These are phyloP conservation scores for Scomber scombrus DNA, from an alignment of 2,113 vertebrate species.

Conservation along the genomic window DNA sequence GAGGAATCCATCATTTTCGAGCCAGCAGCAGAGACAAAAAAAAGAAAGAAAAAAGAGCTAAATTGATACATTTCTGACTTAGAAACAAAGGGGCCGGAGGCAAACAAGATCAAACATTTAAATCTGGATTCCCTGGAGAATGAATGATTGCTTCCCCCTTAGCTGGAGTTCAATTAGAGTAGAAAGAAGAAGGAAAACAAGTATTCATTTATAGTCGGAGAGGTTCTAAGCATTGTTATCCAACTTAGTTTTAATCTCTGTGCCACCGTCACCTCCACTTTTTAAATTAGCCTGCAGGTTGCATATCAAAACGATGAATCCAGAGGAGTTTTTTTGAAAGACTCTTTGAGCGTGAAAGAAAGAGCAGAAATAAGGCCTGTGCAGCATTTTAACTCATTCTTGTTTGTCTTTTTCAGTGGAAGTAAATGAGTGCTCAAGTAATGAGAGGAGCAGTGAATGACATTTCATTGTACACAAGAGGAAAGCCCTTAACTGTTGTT, in stretches of 20 bases:
- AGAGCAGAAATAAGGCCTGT: constrained; percentile 3
- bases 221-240: constrained; percentile 34
- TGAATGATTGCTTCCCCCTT: not conserved
- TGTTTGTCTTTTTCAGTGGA: constrained; percentile 67
- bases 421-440: constrained; percentile 49
- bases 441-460: constrained; percentile 50
- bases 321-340: not conserved
- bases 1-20: constrained; percentile 24
- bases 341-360: constrained; percentile 9
- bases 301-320: constrained; percentile 71
- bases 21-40: not conserved
- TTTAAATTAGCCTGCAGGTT: constrained; percentile 50
- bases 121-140: constrained; percentile 16
- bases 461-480: constrained; percentile 47
- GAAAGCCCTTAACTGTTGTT: constrained; percentile 49
- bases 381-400: constrained; percentile 45
- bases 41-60: not conserved
- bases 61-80: not conserved
- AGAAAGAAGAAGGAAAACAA: not conserved
- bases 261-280: constrained; percentile 28
- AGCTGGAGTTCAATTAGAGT: not conserved
- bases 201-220: constrained; percentile 12
- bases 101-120: constrained; percentile 16
- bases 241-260: constrained; percentile 32
- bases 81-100: not conserved